phyloP scores from a whole-genome alignment of 2,888 invertebrate species.

The Xanthia togata region DNA sequence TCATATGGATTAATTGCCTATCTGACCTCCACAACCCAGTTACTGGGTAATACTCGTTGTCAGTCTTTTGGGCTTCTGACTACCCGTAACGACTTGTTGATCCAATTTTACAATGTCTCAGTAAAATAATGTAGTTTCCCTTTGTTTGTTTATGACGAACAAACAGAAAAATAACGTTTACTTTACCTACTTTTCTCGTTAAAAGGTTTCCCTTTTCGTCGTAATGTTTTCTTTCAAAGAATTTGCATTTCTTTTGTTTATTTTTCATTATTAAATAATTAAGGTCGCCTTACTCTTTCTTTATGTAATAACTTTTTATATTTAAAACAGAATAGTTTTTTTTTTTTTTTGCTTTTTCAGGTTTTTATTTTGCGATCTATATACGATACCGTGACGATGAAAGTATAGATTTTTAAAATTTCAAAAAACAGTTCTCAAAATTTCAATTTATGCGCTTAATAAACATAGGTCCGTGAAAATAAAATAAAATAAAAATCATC shows the following conservation, averaged over 20 bases:
- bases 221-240: conserved; percentile 39
- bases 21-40: not conserved
- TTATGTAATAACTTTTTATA: conserved; percentile 33
- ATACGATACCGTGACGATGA: not conserved
- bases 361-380: not conserved
- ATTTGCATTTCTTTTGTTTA: conserved; percentile 36
- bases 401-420: too few species aligned
- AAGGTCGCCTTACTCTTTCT: conserved; percentile 42
- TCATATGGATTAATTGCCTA: not conserved
- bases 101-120: conserved; percentile 42
- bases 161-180: conserved; percentile 36
- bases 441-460: not conserved
- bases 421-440: not conserved
- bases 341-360: conserved; percentile 28
- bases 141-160: conserved; percentile 28
- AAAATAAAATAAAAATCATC: not conserved
- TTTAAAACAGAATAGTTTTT: conserved; percentile 8
- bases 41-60: not conserved
- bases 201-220: conserved; percentile 31
- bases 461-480: not conserved
- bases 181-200: conserved; percentile 13
- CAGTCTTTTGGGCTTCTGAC: not conserved
- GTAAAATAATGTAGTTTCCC: not conserved
- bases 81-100: not conserved
- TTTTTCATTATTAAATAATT: conserved; percentile 41